phyloP scores from a whole-genome alignment of 2,888 invertebrate species.

The Malachius bipustulatus region DNA sequence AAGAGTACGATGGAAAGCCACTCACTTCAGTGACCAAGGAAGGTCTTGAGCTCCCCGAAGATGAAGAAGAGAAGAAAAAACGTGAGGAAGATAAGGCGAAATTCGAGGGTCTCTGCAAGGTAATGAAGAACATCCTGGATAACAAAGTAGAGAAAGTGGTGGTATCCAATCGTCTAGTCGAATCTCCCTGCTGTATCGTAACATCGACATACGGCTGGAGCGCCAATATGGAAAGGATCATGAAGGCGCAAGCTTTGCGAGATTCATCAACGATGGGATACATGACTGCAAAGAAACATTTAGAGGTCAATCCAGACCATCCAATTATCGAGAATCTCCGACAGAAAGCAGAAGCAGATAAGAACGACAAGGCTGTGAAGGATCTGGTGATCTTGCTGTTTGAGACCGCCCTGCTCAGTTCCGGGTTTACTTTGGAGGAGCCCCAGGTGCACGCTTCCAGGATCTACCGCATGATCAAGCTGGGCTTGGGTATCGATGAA shows the following conservation, averaged over 20 bases:
- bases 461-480: conserved; percentile 98
- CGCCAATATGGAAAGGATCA: conserved; percentile 99
- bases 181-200: conserved; percentile 98
- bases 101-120: conserved; percentile 69
- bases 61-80: conserved; percentile 95
- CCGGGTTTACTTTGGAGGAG: conserved; percentile 93
- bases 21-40: conserved; percentile 97
- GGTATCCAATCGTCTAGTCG: conserved; percentile 90
- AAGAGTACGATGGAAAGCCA: conserved; percentile 94
- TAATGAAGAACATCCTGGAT: conserved; percentile 95
- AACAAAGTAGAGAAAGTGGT: conserved; percentile 97
- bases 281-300: conserved; percentile 98
- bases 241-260: conserved; percentile 97
- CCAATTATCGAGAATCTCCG: conserved; percentile 83
- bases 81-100: conserved; percentile 78
- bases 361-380: conserved; percentile 97
- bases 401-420: conserved; percentile 91
- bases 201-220: conserved; percentile 99
- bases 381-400: conserved; percentile 91
- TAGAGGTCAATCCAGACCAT: conserved; percentile 96
- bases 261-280: conserved; percentile 99
- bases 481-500: conserved; percentile 95
- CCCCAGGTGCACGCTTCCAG: conserved; percentile 89
- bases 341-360: conserved; percentile 88
- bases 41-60: conserved; percentile 92